These are phyloP conservation scores for Oostethus manadensis DNA, from an alignment of 2,113 vertebrate genomes.

Conservation along the genomic window DNA sequence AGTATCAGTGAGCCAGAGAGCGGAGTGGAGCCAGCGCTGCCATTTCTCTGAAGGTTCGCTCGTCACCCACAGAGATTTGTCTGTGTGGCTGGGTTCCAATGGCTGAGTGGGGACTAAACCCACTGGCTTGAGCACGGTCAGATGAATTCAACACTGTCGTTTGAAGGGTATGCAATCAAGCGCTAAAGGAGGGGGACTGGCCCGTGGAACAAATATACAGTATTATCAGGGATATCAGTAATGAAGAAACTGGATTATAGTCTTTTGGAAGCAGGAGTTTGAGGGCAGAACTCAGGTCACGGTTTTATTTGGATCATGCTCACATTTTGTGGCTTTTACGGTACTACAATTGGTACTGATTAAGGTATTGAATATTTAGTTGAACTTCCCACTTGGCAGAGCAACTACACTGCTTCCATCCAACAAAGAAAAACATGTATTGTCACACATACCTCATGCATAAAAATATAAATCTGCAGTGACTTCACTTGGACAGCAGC, in stretches of 20 bases:
- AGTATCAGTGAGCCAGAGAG: slow-evolving; percentile 10
- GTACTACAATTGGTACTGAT: no score
- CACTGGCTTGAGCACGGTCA: slow-evolving; percentile 14
- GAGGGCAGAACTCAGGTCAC: neutral
- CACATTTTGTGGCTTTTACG: neutral
- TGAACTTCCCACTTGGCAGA: no score
- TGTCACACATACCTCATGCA: neutral
- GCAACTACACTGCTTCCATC: no score
- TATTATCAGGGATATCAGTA: slow-evolving; percentile 1
- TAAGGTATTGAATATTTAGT: no score
- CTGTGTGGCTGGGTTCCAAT: slow-evolving; percentile 27
- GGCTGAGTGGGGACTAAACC: slow-evolving; percentile 20
- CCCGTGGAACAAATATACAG: neutral
- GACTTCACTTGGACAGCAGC: slow-evolving; percentile 10
- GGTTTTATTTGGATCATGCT: neutral
- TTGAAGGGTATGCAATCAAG: slow-evolving; percentile 21
- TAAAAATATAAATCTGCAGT: neutral
- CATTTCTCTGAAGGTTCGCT: slow-evolving; percentile 25
- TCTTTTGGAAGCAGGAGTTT: neutral
- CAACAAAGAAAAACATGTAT: neutral
- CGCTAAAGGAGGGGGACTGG: neutral
- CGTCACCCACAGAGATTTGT: slow-evolving; percentile 15
- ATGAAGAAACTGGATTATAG: neutral
- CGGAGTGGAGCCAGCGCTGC: slow-evolving; percentile 1
- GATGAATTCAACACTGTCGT: slow-evolving; percentile 24